Base-by-base conservation (phyloP, 2,113 vertebrate species). In the Uria aalge region DNA sequence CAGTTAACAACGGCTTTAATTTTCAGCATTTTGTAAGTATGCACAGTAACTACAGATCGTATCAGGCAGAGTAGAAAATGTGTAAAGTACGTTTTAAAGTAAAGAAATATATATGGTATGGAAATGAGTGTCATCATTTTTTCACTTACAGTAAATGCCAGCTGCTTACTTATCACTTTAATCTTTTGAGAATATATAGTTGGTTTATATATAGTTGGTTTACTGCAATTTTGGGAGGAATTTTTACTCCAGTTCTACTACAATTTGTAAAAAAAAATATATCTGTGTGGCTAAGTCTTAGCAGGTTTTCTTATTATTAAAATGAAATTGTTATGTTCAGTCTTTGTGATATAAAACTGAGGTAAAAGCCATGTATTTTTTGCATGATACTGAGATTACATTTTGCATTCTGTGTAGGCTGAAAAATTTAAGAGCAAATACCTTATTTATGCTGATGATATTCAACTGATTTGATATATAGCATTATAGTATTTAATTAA, bases 141-240 rank as follows among this genome's bases (percentile, higher is more conserved):
- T 45, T 94, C 69, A 92, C 57, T 94, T 92, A 90, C 92, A 90
- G 95, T 96, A 97, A 97, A 82, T 85, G 68, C 82, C 77, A 94
- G 48, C 34, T 93, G 34, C 59, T 92, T 86, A 86, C 50, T 95
- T 96, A 92, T 53, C 90, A 83, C 59, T 69, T 53, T 40, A 69
- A 92, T 90, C 80, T 95, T 94, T 92, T 64, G 36, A 82, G 11
- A 79, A 50, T 48, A 18, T 57, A 26, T 34, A 55, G 38, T 56
- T 90, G 66, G 10, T 68, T 90, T 81, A 50, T 48, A 18, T 57
- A 30, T 38, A 55, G 38, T 56, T 90, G 66, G 10, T 68, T 90
- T 85, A 67, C 66, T 87, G 77, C 73, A 84, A 13, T 91, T 94
- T 84, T 55, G 29, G 41, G 23, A 85, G 69, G 80, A 92, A 87